A percentile compares a stretch with the other conserved stretches of the same genome.
phyloP scores from a whole-genome alignment of 1,140 invertebrate species.

The Teleopsis dalmanni region DNA sequence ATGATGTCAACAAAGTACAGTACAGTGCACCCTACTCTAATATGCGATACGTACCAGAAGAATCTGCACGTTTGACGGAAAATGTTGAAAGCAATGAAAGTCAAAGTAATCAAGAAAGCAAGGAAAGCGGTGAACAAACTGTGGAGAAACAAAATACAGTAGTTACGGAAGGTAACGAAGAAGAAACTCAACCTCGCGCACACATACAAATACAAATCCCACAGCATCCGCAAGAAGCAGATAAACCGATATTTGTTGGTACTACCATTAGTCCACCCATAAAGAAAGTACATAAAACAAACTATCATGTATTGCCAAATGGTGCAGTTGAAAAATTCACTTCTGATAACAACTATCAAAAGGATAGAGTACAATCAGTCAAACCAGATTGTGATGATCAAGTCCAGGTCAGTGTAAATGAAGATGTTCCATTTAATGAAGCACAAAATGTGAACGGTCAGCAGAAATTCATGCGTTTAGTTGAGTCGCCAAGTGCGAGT shows the following conservation, averaged over 20 bases:
- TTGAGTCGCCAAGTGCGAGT: slow-evolving; percentile 42
- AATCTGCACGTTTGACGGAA: slow-evolving; percentile 14
- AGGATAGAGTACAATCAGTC: not conserved
- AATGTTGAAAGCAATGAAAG: slow-evolving; percentile 9
- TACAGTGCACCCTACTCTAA: slow-evolving; percentile 38
- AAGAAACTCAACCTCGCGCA: slow-evolving; percentile 5
- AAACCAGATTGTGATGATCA: slow-evolving; percentile 27
- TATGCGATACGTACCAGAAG: slow-evolving; percentile 29
- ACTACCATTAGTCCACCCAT: slow-evolving; percentile 22
- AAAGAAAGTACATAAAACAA: slow-evolving; percentile 1
- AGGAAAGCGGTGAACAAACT: too few species aligned
- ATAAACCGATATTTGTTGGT: slow-evolving; percentile 24
- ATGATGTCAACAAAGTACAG: slow-evolving; percentile 13
- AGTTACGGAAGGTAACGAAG: not conserved
- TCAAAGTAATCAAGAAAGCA: not conserved
- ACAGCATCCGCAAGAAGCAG: slow-evolving; percentile 12
- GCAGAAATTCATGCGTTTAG: slow-evolving; percentile 24
- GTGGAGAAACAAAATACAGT: too few species aligned
- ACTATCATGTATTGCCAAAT: not conserved
- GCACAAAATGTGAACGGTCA: not conserved
- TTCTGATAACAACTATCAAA: not conserved
- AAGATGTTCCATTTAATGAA: too few species aligned
- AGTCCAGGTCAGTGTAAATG: not conserved
- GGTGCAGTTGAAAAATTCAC: not conserved
- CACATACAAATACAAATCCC: slow-evolving; percentile 38